Base-by-base conservation (phyloP, 2,888 invertebrate species). In the Automeris io region DNA sequence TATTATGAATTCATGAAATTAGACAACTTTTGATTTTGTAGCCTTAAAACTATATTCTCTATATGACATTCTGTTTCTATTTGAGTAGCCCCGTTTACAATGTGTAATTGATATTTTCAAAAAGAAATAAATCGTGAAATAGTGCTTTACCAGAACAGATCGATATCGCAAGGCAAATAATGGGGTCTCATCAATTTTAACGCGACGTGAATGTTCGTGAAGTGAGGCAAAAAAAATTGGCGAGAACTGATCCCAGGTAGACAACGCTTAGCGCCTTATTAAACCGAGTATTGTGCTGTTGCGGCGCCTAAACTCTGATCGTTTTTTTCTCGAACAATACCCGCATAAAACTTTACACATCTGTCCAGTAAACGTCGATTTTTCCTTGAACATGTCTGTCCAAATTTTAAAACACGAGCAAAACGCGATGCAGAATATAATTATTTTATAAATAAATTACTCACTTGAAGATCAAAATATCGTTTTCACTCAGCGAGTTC, bases 181-280 rank as follows among this genome's bases (percentile, higher is more conserved):
- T 74, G 57, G 63, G 50, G 55, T 51, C 52, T 68, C 71, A 77
- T 80, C 72, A 77, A 77, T 78, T 70, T 57, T 50, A 54, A 61
- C 47, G 53, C 49, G 64, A 72, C 62, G 60, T 58, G 57, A 63
- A 49, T 47, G 57, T 51, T 53, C 54, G 53, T 49, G 39, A 35
- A 49, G 45, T 29, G 45, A 42, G 37, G 46, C 52, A 54, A 65
- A 75, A 77, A 63, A 77, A 76, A 61, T 59, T 67, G 57, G 62
- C 71, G 55, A 70, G 59, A 66, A 70, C 61, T 51, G 49, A 49
- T 46, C 53, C 49, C 82, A 82, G 82, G 82, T 82, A 82, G 61
- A 66, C 50, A 45, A 54, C 60, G 57, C 60, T 70, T 69, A 75
- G 70, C 75, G 76, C 70, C 76, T 71, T 65, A 57, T 62, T 68